Evolutionary conservation across 1,140 invertebrate species (phyloP), one percentile per base, ranked within the genome.

Genomic region (Pemphigus obesinymphae): DNA sequence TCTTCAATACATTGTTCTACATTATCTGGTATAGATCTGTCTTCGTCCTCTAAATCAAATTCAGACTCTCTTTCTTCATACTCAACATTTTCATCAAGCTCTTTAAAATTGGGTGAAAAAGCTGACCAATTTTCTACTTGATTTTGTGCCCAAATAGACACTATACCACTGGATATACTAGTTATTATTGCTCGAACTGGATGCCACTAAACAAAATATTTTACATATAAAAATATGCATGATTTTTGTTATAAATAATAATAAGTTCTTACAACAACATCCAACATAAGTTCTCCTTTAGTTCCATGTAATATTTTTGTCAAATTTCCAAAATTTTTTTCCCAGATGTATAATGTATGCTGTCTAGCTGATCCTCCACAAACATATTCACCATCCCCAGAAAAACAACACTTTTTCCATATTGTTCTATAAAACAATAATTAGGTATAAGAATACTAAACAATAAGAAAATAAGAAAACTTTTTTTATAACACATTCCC

Each of bases 361-460:
- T 98, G 95, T 43, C 97, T 90, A 0, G 97, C 96, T 23, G 97
- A 99, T 2, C 97, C 98, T 68, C 97, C 98, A 87, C 97, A 99
- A 82, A 99, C 96, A 87, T 98, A 99, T 88, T 99, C 97, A 0
- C 97, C 97, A 89, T 99, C 97, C 4, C 97, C 97, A n/a, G 97
- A 99, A 87, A 99, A 99, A 86, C 97, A 98, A 87, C 98, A 99
- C 87, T 98, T 99, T 87, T 99, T 99, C 98, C 98, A 99, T 87
- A 96, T 96, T 3, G 97, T 99, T 89, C 94, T 96, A 85, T 82
- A 85, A 85, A 40, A 40, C 11, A 70, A 43, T 45, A 45, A 29
- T 70, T 43, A 61, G 66, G 20, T 83, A 20, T 23, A 10, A 45
- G n/a, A 82, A 63, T 29, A 76, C 53, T 4, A 68, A n/a, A n/a